Conservation (phyloP, 2,797 vertebrate species). For the Sebastes flavidus region DNA sequence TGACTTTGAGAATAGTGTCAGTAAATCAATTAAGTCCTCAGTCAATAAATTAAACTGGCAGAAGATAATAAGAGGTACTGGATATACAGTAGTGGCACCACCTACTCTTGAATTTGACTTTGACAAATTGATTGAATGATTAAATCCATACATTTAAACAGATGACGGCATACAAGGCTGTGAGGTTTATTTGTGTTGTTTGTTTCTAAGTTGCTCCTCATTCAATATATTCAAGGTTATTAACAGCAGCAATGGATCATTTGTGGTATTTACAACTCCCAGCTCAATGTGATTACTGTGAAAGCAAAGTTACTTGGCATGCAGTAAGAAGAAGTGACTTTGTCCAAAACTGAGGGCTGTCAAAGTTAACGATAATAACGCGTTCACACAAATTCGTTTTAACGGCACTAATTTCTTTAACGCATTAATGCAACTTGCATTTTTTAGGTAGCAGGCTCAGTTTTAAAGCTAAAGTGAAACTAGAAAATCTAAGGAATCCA, state of each 20-base stretch:
- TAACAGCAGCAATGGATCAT: conserved; percentile 6
- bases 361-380: too few species aligned
- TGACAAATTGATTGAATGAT: conserved; percentile 62
- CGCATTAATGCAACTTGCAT: too few species aligned
- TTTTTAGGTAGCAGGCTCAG: too few species aligned
- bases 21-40: conserved; percentile 68
- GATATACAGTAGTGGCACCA: conserved; percentile 34
- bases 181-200: conserved; percentile 35
- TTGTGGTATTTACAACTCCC: neutral
- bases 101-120: conserved; percentile 62
- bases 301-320: neutral
- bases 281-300: neutral
- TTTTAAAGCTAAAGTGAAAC: too few species aligned
- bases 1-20: conserved; percentile 73
- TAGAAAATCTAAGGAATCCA: too few species aligned
- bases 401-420: too few species aligned
- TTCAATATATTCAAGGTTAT: conserved; percentile 54
- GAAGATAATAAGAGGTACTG: conserved; percentile 57
- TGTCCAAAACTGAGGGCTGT: neutral
- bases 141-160: conserved; percentile 49
- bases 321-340: neutral
- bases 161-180: conserved; percentile 7
- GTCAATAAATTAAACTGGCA: conserved; percentile 72
- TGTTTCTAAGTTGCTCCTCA: conserved; percentile 8
- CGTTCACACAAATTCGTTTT: too few species aligned